Evolutionary conservation across 2,113 vertebrate genomes (phyloP), one percentile per base, ranked within the genome.

Genomic region (Ginglymostoma cirratum): DNA sequence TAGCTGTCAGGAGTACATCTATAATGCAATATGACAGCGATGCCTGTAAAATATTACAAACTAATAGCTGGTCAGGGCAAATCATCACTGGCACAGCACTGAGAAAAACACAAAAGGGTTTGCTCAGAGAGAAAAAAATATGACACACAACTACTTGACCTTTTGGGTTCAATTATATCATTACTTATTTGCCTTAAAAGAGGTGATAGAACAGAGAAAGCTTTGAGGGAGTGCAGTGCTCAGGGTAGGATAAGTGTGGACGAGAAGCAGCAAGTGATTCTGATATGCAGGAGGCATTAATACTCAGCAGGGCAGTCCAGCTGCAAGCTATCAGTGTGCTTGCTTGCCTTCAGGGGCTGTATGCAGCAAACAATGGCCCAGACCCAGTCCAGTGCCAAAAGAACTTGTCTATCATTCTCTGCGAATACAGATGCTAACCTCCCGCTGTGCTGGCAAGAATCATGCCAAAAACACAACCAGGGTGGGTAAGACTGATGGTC

Each of bases 221-320:
- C 38, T 72, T 48, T 45, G 45, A 30, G 94, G 92, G 27, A 48
- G 19, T 52, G 45, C 66, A 5, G 67, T 30, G 69, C 94, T 52
- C 30, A 72, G 94, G 27, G 69, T 52, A 52, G 69, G 94, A 95
- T 95, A 52, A 95, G 94, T 24, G 23, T 48, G 27, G 94, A 95
- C 24, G 10, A 34, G 69, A 69, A 30, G 45, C 14, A 52, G 94
- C 67, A 48, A 52, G 94, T 27, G 66, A 66, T 8, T 70, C 65
- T n/a, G 38, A 72, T 94, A 70, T n/a, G 55, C 93, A 72, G 67
- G 67, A 42, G 45, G 67, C 67, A 95, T 24, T 48, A 67, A 72
- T 48, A 72, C 94, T 34, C 94, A 95, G 94, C 94, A 95, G 94
- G 94, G 42, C 94, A 95, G 94, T 72, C n/a, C 94, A 95, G 67